Base-by-base conservation (phyloP, 2,797 vertebrate genomes). In the Malurus splendens region DNA sequence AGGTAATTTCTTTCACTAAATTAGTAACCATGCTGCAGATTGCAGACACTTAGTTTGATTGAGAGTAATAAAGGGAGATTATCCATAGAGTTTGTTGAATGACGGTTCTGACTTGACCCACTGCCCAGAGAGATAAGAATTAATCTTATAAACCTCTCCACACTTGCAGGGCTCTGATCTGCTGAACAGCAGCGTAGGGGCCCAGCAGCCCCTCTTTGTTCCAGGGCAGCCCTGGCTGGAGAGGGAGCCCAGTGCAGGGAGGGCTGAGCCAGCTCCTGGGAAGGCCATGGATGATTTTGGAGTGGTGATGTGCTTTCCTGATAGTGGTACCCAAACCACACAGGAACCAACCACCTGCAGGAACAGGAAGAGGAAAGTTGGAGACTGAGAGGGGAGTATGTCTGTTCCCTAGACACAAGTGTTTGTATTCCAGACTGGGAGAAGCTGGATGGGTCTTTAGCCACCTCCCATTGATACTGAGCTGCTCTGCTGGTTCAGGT, bases 21-120 rank as follows among this genome's bases (percentile, higher is more conserved):
- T 96, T 96, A 95, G 96, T 94, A 92, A 90, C 95, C 93, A 71
- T 90, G 75, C 95, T 93, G 96, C 96, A 96, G 95, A 96, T 93
- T 95, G 95, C 94, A 95, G 96, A 97, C 93, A 96, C 96, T 97
- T 96, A 96, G 96, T 96, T 93, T 96, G 96, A 97, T 96, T 97
- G 97, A 96, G 96, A 96, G 94, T 96, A 96, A 97, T 97, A 95
- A 97, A 96, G 96, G 95, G 94, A 95, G 97, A 97, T 97, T 96
- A 97, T 97, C 96, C 68, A 70, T 85, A 93, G 95, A 91, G 94
- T 96, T 94, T 3, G 82, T 89, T 90, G 95, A 96, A 82, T 71
- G 95, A 90, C 44, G 92, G 95, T 96, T 97, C 96, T 95, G 97
- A 96, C 95, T 95, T 97, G 97, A 97, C 96, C 96, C 96, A 94